phyloP scores from a whole-genome alignment of 2,797 vertebrate genomes.

The Malacoraja senta region DNA sequence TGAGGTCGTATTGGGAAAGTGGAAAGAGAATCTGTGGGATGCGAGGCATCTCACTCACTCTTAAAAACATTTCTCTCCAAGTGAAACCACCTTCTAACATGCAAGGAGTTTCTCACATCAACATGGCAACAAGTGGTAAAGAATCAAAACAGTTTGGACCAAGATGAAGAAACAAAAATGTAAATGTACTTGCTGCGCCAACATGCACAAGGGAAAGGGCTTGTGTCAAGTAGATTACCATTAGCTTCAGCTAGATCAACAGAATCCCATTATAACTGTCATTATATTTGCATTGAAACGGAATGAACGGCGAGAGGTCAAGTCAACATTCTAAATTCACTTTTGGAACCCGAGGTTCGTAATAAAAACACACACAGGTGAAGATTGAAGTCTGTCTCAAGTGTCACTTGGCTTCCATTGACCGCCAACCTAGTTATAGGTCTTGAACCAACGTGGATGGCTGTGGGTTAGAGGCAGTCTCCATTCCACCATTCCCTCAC shows the following conservation, averaged over 20 bases:
- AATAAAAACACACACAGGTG: neutral
- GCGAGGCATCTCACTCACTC: too few species aligned
- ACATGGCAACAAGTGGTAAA: too few species aligned
- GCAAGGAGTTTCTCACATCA: too few species aligned
- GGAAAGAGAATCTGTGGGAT: too few species aligned
- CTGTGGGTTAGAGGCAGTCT: too few species aligned
- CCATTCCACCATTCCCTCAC: too few species aligned
- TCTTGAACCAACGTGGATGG: too few species aligned
- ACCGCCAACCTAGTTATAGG: neutral
- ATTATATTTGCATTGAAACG: neutral
- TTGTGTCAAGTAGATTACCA: neutral
- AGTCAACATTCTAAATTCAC: neutral
- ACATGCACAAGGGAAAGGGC: neutral
- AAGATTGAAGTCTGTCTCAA: neutral
- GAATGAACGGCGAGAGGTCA: neutral
- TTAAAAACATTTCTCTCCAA: too few species aligned
- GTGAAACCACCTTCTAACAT: too few species aligned
- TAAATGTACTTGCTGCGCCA: neutral
- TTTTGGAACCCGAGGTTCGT: neutral
- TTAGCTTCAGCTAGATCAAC: neutral
- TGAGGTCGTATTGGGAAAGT: neutral
- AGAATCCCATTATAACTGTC: neutral
- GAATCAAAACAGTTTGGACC: too few species aligned
- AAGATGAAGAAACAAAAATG: neutral
- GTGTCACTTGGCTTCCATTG: neutral